phyloP scores from a whole-genome alignment of 2,113 vertebrate genomes.

The Peromyscus leucopus region DNA sequence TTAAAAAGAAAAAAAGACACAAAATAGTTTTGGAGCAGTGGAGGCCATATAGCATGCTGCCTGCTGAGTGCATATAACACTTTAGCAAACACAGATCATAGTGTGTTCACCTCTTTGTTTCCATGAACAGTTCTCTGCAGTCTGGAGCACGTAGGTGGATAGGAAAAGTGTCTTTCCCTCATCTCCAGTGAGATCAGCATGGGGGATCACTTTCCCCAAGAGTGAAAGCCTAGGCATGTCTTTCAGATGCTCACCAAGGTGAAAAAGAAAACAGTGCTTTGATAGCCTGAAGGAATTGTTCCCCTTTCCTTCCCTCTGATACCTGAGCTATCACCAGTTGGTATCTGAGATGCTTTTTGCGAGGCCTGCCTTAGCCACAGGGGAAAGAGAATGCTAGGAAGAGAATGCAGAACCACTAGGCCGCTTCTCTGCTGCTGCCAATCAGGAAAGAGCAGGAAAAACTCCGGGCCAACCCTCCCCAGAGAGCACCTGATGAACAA shows the following conservation, averaged over 20 bases:
- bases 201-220: conserved; percentile 70
- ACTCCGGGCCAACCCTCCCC: background rate
- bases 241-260: conserved; percentile 78
- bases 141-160: background rate
- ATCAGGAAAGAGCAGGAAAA: conserved; percentile 52
- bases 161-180: background rate
- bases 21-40: background rate
- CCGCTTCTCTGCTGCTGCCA: background rate
- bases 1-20: background rate
- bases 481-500: conserved; percentile 12
- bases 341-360: conserved; percentile 72
- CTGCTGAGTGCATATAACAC: background rate
- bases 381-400: background rate
- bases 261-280: conserved; percentile 71
- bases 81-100: conserved; percentile 4
- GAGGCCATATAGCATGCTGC: background rate
- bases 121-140: conserved; percentile 9
- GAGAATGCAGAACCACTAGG: conserved; percentile 32
- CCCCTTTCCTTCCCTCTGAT: conserved; percentile 64
- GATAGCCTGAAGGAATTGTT: conserved; percentile 69
- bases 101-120: background rate
- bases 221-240: conserved; percentile 62
- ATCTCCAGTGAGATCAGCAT: conserved; percentile 53
- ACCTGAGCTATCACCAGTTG: conserved; percentile 54
- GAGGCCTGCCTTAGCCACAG: conserved; percentile 40